Base-by-base conservation (phyloP, 2,888 invertebrate species). In the Eupeodes latifasciatus region DNA sequence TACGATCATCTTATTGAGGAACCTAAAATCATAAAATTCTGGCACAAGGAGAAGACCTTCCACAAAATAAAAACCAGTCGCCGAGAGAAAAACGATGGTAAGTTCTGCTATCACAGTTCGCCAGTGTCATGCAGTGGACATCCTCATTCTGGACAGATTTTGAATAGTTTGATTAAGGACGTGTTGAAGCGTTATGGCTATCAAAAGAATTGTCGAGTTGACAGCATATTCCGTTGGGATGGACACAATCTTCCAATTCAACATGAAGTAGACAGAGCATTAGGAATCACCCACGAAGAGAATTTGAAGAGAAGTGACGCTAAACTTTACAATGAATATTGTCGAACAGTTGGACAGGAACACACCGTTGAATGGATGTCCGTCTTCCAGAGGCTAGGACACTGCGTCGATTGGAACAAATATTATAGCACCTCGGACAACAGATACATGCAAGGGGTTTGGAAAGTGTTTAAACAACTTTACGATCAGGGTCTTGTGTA, bases 341-440 rank as follows among this genome's bases (percentile, higher is more conserved):
- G 99, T 92, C 95, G 98, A 19, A 97, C 96, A 91, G 99, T 99
- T 93, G 99, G 99, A 0, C 98, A 97, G 96, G 95, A 98, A 90
- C 99, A 99, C 94, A 96, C 98, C 0, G 92, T 93, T 44, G 98
- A 98, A 89, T 99, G 98, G 98, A 97, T 97, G 92, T 94, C 93
- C 53, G 96, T 98, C 55, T 95, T 98, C 57, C 95, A 95, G 0
- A 94, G 99, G 90, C 95, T 98, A 92, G 99, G 99, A n/a, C 95
- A 99, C 85, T 99, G 99, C 99, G 98, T 99, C 91, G 98, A 99
- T 95, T 99, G 99, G 94, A 95, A 97, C 91, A 98, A 99, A 94
- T 99, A 99, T 93, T 99, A 99, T 94, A 99, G 99, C 94, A 99
- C 99, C 0, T 94, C 99, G 89, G 98, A 99, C 92, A 98, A 98